Evolutionary conservation across 2,797 vertebrate species (phyloP), one percentile per base, ranked within the genome.

Genomic region (Gambelia wislizenii): DNA sequence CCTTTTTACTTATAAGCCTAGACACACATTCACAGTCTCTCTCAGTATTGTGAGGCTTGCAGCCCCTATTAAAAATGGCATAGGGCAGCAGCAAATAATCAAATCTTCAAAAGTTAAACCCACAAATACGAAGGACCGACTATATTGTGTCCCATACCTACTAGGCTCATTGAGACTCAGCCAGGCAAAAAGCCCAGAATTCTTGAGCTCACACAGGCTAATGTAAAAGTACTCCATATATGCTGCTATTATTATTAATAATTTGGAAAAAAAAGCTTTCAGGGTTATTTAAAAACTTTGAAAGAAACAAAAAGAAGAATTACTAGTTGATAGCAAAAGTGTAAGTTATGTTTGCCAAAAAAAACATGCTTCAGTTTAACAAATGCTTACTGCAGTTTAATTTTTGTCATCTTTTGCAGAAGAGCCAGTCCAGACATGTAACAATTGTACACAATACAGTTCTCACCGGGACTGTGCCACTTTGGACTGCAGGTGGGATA

Each of bases 81-180:
- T n/a, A n/a, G n/a, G n/a, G n/a, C n/a, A n/a, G n/a, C n/a, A n/a
- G n/a, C n/a, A n/a, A n/a, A n/a, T n/a, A n/a, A n/a, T n/a, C n/a
- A n/a, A n/a, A n/a, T n/a, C n/a, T n/a, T n/a, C n/a, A n/a, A n/a
- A n/a, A n/a, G n/a, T n/a, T n/a, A n/a, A n/a, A n/a, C n/a, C n/a
- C n/a, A n/a, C n/a, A n/a, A n/a, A n/a, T n/a, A n/a, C n/a, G n/a
- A n/a, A n/a, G n/a, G n/a, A n/a, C n/a, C n/a, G n/a, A n/a, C n/a
- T n/a, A 83, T 90, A 59, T 69, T 30, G 49, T 84, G 22, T 47
- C 42, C 64, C 75, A 87, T 56, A 61, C 61, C 64, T 81, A 87
- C 8, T n/a, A 70, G n/a, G 7, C 14, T 77, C 8, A 90, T 83
- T 83, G 49, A 78, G 61, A 78, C 14, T 49, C 49, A n/a, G 47